A percentile compares a stretch with the other conserved stretches of the same genome.
Evolutionary conservation across 2,888 invertebrate genomes (phyloP).

Genomic region (Phengaris alcon): DNA sequence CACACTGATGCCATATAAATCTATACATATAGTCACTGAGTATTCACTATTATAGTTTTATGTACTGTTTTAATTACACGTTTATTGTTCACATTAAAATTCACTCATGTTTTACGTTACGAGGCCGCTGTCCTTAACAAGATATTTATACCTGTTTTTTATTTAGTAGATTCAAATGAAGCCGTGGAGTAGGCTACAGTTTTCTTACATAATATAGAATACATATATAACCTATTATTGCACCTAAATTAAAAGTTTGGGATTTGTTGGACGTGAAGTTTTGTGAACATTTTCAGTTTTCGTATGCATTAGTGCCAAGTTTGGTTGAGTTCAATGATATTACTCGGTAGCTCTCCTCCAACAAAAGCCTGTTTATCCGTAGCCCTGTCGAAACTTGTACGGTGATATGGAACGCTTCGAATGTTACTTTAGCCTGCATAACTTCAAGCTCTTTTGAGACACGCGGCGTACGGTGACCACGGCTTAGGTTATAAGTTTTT

Average conservation of each 20-base stretch:
- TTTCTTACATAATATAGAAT: neutral
- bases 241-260: neutral
- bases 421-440: constrained; percentile 33
- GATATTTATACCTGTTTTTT: too few species aligned
- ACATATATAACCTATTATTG: neutral
- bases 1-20: too few species aligned
- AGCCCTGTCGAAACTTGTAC: constrained; percentile 39
- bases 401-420: constrained; percentile 32
- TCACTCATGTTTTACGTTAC: too few species aligned
- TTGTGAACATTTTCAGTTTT: constrained; percentile 8
- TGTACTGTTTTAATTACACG: too few species aligned
- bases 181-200: neutral
- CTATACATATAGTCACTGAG: too few species aligned
- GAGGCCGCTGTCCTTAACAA: too few species aligned
- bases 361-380: constrained; percentile 36
- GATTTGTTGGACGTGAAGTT: neutral
- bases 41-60: too few species aligned
- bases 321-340: constrained; percentile 28
- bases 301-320: constrained; percentile 29
- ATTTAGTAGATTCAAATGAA: too few species aligned
- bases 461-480: constrained; percentile 27
- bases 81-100: too few species aligned
- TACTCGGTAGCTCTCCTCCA: constrained; percentile 31
- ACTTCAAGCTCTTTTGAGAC: constrained; percentile 31
- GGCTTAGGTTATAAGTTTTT: neutral